Base-by-base conservation (phyloP, 2,888 invertebrate species). In the Peribatodes rhomboidaria region DNA sequence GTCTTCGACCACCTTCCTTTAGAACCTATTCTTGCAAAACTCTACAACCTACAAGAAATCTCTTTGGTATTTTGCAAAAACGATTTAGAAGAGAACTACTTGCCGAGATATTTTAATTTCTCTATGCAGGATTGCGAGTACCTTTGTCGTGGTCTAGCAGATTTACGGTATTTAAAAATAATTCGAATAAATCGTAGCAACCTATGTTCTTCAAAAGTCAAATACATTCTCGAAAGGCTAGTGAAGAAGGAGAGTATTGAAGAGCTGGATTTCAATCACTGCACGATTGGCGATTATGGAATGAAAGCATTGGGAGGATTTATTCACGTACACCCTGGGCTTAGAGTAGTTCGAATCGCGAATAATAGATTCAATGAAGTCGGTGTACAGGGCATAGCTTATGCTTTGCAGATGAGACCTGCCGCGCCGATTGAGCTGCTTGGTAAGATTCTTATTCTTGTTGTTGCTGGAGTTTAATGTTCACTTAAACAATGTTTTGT, bases 261-360 rank as follows among this genome's bases (percentile, higher is more conserved):
- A 68, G 95, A 95, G 74, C 76, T 96, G 35, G 95, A 96, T 80
- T 94, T 96, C 53, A 95, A 95, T 65, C 94, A 96, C 77, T 96
- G 96, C 78, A 92, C 94, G 72, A 94, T 96, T 53, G 94, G 92
- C 2, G 94, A 96, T 78, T 88, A 90, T 49, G 96, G 96, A 0
- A 95, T 95, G 75, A 90, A 95, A 61, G 95, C 95, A 16, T 84
- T 96, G 1, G 95, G 95, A 0, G 95, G 95, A 69, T 87, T 95
- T 65, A 89, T 94, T 56, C 85, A 73, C 37, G 71, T 89, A 10
- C 94, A 94, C 72, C 86, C 83, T 10, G 90, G 88, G 42, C 75
- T 95, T 20, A 93, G 88, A 73, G 80, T 83, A 56, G 81, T 95
- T 1, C 87, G 93, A 64, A 88, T 95, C 52, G 88, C 90, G 13